phyloP scores from a whole-genome alignment of 2,797 vertebrate genomes.

The Clarias fuscus region DNA sequence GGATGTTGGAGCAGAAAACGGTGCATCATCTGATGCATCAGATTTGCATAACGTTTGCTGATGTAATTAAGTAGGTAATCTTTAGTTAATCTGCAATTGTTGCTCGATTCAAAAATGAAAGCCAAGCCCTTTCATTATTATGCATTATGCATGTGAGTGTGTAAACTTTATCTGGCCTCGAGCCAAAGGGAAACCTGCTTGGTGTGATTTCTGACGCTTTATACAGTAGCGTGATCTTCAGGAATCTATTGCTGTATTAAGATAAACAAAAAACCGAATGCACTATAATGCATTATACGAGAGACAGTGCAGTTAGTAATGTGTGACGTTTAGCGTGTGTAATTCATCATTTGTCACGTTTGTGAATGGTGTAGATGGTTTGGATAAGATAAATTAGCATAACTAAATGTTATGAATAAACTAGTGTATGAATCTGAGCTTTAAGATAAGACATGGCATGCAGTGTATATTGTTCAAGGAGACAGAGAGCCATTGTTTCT shows the following conservation, averaged over 20 bases:
- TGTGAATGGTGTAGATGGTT: slow-evolving; percentile 15
- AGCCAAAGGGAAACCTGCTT: slow-evolving; percentile 30
- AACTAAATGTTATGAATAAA: slow-evolving; percentile 11
- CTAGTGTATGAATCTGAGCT: slow-evolving; percentile 15
- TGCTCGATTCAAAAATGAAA: background rate
- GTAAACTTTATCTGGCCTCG: slow-evolving; percentile 17
- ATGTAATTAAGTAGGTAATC: background rate
- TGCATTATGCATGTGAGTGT: background rate
- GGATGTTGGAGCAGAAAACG: no score
- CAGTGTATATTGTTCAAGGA: slow-evolving; percentile 35
- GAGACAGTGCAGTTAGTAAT: background rate
- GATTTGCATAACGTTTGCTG: background rate
- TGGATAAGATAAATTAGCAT: background rate
- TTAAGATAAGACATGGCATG: slow-evolving; percentile 18
- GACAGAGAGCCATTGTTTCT: slow-evolving; percentile 48
- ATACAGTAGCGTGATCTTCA: background rate
- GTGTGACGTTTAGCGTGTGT: background rate
- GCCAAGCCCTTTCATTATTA: background rate
- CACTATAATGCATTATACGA: background rate
- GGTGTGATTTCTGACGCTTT: slow-evolving; percentile 1
- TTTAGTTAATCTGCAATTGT: background rate
- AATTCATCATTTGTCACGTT: slow-evolving; percentile 16
- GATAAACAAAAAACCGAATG: background rate
- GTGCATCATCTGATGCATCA: background rate
- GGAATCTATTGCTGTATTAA: background rate